These are phyloP conservation scores for Ramphastos sulfuratus DNA, from an alignment of 2,113 vertebrate species.

Conservation along the genomic window DNA sequence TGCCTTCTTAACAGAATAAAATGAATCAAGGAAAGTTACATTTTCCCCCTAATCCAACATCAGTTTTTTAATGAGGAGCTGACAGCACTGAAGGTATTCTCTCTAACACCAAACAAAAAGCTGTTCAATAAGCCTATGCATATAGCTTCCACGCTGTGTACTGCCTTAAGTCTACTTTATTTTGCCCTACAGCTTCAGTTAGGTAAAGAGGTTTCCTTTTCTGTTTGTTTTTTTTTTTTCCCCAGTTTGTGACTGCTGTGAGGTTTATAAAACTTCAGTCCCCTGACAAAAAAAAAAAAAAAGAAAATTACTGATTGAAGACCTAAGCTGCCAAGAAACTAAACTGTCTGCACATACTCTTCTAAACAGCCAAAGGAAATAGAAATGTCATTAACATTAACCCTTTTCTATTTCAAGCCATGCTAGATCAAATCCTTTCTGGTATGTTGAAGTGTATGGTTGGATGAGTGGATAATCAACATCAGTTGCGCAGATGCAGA, in stretches of 20 bases:
- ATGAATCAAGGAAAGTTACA: background rate
- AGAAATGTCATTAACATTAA: background rate
- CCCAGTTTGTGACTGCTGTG: background rate
- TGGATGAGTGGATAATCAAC: background rate
- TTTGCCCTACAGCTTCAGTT: background rate
- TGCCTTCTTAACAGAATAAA: background rate
- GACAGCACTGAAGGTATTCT: background rate
- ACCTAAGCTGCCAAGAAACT: background rate
- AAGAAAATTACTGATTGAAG: background rate
- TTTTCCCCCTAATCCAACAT: background rate
- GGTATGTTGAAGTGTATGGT: background rate
- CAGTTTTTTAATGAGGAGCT: background rate
- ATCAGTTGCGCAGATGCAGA: background rate
- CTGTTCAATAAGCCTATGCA: background rate
- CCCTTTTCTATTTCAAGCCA: background rate
- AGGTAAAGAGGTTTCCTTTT: background rate
- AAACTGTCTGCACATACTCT: background rate
- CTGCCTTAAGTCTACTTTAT: background rate
- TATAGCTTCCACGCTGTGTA: background rate
- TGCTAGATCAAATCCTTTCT: background rate
- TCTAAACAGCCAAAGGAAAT: background rate
- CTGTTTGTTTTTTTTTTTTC: background rate
- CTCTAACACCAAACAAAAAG: background rate
- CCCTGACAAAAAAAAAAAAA: background rate
- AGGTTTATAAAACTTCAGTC: background rate